phyloP scores from a whole-genome alignment of 2,113 vertebrate species.

The Colistium nudipinnis region DNA sequence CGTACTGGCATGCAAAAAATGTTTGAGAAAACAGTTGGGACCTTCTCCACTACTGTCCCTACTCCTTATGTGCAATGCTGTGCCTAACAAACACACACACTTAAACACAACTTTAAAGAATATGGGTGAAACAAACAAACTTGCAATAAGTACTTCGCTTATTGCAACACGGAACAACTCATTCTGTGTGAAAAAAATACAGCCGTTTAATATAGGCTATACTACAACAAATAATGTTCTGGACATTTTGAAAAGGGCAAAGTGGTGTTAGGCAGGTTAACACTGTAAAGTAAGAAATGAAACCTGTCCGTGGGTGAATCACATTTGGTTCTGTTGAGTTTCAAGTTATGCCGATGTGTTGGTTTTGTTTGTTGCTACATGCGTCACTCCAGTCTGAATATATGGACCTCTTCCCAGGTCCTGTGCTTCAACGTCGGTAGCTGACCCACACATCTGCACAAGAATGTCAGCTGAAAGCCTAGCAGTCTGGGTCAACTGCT shows the following conservation, averaged over 20 bases:
- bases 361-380: conserved; percentile 30
- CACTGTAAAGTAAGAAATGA: background rate
- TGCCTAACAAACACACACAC: background rate
- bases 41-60: background rate
- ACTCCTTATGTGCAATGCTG: conserved; percentile 7
- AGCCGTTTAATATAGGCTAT: background rate
- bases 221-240: background rate
- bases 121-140: background rate
- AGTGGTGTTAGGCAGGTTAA: too few species aligned
- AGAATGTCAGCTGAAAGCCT: conserved; percentile 66
- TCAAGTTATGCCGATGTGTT: too few species aligned
- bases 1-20: background rate
- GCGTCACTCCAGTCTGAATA: conserved; percentile 49
- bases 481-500: conserved; percentile 61
- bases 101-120: conserved; percentile 1
- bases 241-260: too few species aligned
- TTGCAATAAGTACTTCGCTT: background rate
- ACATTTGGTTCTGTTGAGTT: conserved; percentile 16
- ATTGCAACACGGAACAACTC: background rate
- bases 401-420: conserved; percentile 31
- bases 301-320: background rate
- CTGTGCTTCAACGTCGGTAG: conserved; percentile 30
- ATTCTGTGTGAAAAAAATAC: background rate
- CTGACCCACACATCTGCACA: conserved; percentile 48
- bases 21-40: background rate